Percentiles rank a stretch among this genome's conserved stretches.
These are phyloP conservation scores for Acanthococcus lagerstroemiae DNA, from an alignment of 2,888 invertebrate species.

Conservation along the genomic window DNA sequence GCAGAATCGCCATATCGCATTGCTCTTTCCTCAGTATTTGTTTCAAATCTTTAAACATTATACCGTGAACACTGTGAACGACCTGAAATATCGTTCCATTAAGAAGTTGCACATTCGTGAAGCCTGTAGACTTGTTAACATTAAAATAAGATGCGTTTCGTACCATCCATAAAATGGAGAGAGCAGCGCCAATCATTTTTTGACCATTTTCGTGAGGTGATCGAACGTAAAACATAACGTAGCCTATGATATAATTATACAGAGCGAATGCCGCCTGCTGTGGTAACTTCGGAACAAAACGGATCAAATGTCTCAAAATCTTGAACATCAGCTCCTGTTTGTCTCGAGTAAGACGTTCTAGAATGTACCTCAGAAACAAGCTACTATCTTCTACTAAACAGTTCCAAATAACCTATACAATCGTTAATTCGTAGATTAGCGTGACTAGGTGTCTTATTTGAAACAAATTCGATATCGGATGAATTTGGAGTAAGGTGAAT, in stretches of 20 bases:
- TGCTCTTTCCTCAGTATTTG: constrained; percentile 97
- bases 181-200: constrained; percentile 83
- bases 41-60: constrained; percentile 98
- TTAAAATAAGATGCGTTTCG: constrained; percentile 36
- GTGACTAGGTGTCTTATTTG: no score
- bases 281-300: constrained; percentile 85
- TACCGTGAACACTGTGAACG: constrained; percentile 95
- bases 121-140: background rate
- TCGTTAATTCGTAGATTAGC: no score
- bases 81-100: constrained; percentile 56
- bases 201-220: constrained; percentile 93
- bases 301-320: constrained; percentile 76
- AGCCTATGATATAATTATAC: constrained; percentile 98
- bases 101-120: background rate
- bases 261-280: constrained; percentile 96
- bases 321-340: constrained; percentile 93
- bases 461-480: no score
- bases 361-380: constrained; percentile 84
- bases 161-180: constrained; percentile 95
- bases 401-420: constrained; percentile 95
- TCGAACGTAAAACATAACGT: constrained; percentile 97
- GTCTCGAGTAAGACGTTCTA: constrained; percentile 88
- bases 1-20: constrained; percentile 92
- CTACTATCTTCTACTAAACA: constrained; percentile 97
- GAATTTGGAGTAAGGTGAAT: background rate